A percentile compares a stretch with the other conserved stretches of the same genome.
Evolutionary conservation across 2,888 invertebrate species (phyloP).

Genomic region (Norana najaformis): DNA sequence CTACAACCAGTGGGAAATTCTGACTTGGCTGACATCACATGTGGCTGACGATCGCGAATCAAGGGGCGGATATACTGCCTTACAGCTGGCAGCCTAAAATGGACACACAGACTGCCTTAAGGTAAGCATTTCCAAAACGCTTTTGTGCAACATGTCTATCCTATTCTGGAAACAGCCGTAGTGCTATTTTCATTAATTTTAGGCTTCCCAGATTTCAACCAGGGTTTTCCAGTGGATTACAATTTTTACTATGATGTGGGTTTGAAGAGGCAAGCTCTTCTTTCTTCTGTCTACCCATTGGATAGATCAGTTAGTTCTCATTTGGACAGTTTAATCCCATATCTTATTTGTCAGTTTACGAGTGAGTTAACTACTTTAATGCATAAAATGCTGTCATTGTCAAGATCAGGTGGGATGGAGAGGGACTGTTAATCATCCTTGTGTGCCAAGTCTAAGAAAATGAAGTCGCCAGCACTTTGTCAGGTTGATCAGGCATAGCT

Average conservation of each 20-base stretch:
- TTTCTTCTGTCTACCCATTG: no score
- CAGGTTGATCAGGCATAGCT: not conserved
- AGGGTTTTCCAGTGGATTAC: no score
- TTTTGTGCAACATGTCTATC: not conserved
- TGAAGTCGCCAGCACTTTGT: no score
- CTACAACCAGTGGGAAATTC: not conserved
- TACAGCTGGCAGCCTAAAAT: conserved; percentile 58
- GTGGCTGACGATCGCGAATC: conserved; percentile 52
- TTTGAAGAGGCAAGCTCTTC: no score
- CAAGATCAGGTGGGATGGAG: no score
- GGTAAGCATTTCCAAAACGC: conserved; percentile 46
- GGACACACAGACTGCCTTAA: conserved; percentile 57
- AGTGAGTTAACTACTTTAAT: no score
- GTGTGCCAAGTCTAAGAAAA: no score
- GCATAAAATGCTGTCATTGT: no score
- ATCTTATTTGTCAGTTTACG: no score
- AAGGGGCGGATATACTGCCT: conserved; percentile 56
- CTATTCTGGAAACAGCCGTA: not conserved
- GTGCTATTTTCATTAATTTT: not conserved
- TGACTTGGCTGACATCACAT: conserved; percentile 43
- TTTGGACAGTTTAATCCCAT: no score
- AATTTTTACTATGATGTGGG: not conserved
- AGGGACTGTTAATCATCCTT: no score
- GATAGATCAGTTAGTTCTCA: no score
- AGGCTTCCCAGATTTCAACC: not conserved